phyloP scores from a whole-genome alignment of 30 jellyfish, hydroid and myxozoan species.

The Rhopilema esculentum region DNA sequence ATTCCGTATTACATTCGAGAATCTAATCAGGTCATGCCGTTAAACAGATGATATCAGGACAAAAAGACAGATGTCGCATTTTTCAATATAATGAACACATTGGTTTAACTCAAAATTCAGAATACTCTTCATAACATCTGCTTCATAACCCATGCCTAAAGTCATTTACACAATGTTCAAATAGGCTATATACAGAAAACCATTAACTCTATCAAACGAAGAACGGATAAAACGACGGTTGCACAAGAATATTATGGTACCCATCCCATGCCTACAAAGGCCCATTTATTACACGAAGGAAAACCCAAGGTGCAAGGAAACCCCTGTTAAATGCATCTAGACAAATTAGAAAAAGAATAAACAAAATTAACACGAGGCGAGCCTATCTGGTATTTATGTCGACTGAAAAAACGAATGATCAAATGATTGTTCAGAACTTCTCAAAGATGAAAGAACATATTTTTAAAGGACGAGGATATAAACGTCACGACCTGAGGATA shows the following conservation, averaged over 20 bases:
- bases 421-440: no score
- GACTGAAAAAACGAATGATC: no score
- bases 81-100: constrained; percentile 13
- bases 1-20: neutral
- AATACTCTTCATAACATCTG: constrained; percentile 75
- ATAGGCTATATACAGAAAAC: constrained; percentile 67
- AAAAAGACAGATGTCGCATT: neutral
- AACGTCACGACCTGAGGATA: no score
- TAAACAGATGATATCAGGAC: neutral
- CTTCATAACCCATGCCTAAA: constrained; percentile 81
- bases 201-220: constrained; percentile 46
- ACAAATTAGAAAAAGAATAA: neutral
- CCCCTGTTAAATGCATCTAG: neutral
- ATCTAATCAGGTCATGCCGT: neutral
- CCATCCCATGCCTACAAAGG: constrained; percentile 15
- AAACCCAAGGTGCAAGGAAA: neutral
- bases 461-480: no score
- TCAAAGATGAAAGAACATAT: no score
- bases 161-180: constrained; percentile 57
- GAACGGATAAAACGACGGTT: neutral
- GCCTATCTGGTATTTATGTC: neutral
- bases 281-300: constrained; percentile 1
- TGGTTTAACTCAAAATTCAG: constrained; percentile 54
- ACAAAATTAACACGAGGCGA: neutral
- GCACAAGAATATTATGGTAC: neutral